Percentiles rank a stretch among this genome's conserved stretches.
Conservation (phyloP, 53 echinoderm and acorn worm genomes). For the Hippasteria phrygiana region DNA sequence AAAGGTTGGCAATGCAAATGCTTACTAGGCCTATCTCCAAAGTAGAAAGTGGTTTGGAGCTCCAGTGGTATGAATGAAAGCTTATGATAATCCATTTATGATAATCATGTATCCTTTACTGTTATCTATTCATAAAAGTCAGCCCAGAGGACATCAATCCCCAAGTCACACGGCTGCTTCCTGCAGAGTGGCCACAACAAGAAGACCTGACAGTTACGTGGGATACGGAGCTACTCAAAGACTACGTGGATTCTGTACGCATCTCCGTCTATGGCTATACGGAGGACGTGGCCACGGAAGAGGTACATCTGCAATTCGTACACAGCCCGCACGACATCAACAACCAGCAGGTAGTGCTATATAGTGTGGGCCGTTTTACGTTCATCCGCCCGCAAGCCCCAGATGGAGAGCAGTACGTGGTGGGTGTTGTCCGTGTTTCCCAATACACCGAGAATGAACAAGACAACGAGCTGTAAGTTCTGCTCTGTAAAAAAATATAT, state of each 20-base stretch:
- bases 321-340: too few relatives aligned
- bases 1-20: too few relatives aligned
- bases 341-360: not conserved
- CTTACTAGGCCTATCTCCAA: too few relatives aligned
- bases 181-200: not conserved
- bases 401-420: not conserved
- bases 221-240: slow-evolving; percentile 43
- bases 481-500: too few relatives aligned
- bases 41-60: too few relatives aligned
- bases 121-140: too few relatives aligned
- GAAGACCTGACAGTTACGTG: slow-evolving; percentile 11
- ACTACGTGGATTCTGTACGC: slow-evolving; percentile 33
- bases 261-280: slow-evolving; percentile 58
- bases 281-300: not conserved
- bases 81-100: too few relatives aligned
- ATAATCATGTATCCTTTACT: too few relatives aligned
- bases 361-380: not conserved
- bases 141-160: not conserved
- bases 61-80: too few relatives aligned
- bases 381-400: not conserved
- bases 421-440: slow-evolving; percentile 11
- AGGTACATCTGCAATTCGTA: not conserved
- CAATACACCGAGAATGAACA: not conserved
- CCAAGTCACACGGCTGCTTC: not conserved
- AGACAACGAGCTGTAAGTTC: slow-evolving; percentile 13